Percentiles rank a stretch among this genome's conserved stretches.
Conservation (phyloP, 2,797 vertebrate genomes). For the Artibeus lituratus region DNA sequence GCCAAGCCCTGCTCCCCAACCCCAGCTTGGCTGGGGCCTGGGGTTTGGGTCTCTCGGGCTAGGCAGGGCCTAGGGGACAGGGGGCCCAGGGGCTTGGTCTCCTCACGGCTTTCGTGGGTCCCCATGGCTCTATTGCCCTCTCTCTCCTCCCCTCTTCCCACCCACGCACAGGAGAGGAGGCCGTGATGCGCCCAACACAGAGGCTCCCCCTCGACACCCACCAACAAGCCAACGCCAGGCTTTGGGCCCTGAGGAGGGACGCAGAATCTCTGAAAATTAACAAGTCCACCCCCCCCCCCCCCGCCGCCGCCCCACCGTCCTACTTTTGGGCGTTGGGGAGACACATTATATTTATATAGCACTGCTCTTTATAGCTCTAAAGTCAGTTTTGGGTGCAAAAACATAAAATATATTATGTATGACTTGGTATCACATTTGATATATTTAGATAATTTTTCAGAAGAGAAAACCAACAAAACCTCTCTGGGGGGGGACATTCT, state of each 20-base stretch:
- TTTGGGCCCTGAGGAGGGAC: background rate
- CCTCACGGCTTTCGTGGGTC: background rate
- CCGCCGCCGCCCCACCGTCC: background rate
- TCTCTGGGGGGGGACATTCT: slow-evolving; percentile 7
- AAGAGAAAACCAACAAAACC: slow-evolving; percentile 44
- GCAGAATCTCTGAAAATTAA: background rate
- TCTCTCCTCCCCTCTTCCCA: background rate
- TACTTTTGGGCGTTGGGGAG: background rate
- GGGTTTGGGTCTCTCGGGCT: background rate
- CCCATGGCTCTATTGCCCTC: background rate
- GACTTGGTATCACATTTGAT: slow-evolving; percentile 49
- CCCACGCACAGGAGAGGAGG: background rate
- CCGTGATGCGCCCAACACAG: background rate
- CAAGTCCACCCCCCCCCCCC: background rate
- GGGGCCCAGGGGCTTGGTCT: background rate
- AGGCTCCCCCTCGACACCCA: background rate
- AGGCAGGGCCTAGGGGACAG: background rate
- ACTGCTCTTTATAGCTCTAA: background rate
- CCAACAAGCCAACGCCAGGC: background rate
- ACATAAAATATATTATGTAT: slow-evolving; percentile 48
- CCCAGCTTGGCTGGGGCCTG: background rate
- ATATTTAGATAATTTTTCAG: slow-evolving; percentile 60
- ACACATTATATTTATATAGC: background rate
- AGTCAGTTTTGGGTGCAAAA: slow-evolving; percentile 51
- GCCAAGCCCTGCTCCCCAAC: too few relatives aligned